Percentiles rank a stretch among this genome's conserved stretches.
phyloP scores from a whole-genome alignment of 2,797 vertebrate species.

The Ibycter americanus region DNA sequence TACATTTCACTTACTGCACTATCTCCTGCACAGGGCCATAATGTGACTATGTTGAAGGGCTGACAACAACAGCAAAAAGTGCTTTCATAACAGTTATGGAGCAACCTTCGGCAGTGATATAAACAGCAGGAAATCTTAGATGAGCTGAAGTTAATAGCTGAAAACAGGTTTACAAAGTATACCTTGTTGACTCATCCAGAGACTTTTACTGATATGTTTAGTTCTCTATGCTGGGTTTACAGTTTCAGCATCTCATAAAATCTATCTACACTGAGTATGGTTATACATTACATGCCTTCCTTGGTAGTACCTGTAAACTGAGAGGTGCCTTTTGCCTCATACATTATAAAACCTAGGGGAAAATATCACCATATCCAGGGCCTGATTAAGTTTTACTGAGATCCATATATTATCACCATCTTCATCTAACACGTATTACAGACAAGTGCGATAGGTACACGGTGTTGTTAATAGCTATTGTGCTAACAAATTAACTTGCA shows the following conservation, averaged over 20 bases:
- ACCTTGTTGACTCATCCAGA: neutral
- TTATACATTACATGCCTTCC: neutral
- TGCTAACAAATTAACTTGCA: neutral
- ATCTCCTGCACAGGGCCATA: neutral
- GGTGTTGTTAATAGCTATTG: neutral
- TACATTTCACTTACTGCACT: neutral
- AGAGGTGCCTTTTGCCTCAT: neutral
- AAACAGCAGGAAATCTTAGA: neutral
- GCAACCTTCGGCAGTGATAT: neutral
- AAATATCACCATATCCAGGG: neutral
- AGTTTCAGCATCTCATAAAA: neutral
- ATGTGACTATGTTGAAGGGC: neutral
- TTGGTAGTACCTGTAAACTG: neutral
- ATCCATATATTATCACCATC: neutral
- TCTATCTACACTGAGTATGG: neutral
- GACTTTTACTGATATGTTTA: neutral
- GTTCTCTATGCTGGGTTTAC: neutral
- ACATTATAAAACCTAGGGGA: neutral
- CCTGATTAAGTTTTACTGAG: neutral
- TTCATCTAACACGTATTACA: neutral
- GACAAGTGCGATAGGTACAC: neutral
- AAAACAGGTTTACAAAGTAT: neutral
- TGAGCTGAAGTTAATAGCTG: neutral
- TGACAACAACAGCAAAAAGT: neutral
- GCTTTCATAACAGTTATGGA: neutral